Evolutionary conservation across 1,140 invertebrate genomes (phyloP), one percentile per base, ranked within the genome.

Genomic region (Lordiphosa clarofinis): DNA sequence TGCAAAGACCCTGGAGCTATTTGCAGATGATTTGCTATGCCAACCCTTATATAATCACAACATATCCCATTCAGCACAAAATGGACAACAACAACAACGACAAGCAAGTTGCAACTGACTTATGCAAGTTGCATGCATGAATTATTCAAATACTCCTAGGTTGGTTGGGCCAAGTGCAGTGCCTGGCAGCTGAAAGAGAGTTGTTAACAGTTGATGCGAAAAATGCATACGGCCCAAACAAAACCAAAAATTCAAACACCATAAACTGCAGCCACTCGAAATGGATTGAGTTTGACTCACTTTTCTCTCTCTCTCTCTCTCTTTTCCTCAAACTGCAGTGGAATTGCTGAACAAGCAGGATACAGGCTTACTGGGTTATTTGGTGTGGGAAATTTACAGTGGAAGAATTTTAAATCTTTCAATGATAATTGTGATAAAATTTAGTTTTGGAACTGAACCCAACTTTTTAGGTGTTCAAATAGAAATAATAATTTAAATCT

Each of bases 211-310:
- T 19, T 49, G 42, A 40, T 49, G 24, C 13, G 24, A 59, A 64
- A 71, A 66, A 67, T 50, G 53, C 50, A 71, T 54, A 56, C 56
- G 38, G 12, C 33, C 31, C 31, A 59, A 64, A 52, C 36, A 56
- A 61, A 60, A 61, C 44, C 39, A 59, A 67, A 61, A 82, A 82
- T 65, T 65, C 78, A 78, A 84, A 82, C 61, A 65, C 57, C 58
- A 69, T 76, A 66, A 82, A 56, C 67, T 62, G 78, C 72, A 84
- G 40, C 12, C 73, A 84, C 63, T 82, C 57, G 64, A 73, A 78
- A 66, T 49, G 53, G 59, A 82, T 75, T 74, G 68, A 64, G 76
- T 73, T 72, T 63, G 49, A 53, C 24, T 44, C 11, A 9, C 24
- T 13, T 28, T 11, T 13, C 28, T 1, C 24, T 31, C 28, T 28